Conservation (phyloP, 2,113 vertebrate species). For the Pontoporia blainvillei region DNA sequence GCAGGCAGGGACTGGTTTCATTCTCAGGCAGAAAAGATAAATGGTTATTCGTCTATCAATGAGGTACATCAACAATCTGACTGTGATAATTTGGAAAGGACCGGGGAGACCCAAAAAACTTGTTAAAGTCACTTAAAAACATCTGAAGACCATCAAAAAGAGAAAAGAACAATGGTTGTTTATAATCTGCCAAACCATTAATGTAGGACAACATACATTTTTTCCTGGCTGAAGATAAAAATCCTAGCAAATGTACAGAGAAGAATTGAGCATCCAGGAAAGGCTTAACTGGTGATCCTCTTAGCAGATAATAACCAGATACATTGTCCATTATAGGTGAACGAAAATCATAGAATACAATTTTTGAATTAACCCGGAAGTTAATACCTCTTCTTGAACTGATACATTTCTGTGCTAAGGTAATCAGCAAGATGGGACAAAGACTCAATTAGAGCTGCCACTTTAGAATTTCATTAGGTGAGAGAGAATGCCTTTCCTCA, state of each 20-base stretch:
- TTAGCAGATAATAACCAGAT: background rate
- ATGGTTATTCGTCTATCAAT: background rate
- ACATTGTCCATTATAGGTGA: background rate
- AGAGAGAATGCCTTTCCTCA: slow-evolving; percentile 69
- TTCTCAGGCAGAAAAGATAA: background rate
- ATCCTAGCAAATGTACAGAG: background rate
- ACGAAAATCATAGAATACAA: slow-evolving; percentile 20
- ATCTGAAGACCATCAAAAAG: slow-evolving; percentile 28
- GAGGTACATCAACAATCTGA: background rate
- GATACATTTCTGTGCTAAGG: slow-evolving; percentile 62
- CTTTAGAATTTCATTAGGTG: slow-evolving; percentile 67
- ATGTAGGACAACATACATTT: background rate
- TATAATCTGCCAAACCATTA: background rate
- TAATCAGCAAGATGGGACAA: slow-evolving; percentile 66
- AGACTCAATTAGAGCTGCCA: slow-evolving; percentile 58
- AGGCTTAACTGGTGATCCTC: background rate
- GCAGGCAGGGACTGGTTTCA: background rate
- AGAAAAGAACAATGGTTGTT: background rate
- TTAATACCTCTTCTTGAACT: slow-evolving; percentile 67
- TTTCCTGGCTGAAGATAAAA: slow-evolving; percentile 26
- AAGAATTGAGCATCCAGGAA: slow-evolving; percentile 1
- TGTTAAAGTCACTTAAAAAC: slow-evolving; percentile 18
- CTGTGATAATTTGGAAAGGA: background rate
- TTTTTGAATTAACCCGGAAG: slow-evolving; percentile 57
- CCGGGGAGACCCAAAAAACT: background rate